Evolutionary conservation across 2,888 invertebrate species (phyloP).

Genomic region (Hartigia nigra): DNA sequence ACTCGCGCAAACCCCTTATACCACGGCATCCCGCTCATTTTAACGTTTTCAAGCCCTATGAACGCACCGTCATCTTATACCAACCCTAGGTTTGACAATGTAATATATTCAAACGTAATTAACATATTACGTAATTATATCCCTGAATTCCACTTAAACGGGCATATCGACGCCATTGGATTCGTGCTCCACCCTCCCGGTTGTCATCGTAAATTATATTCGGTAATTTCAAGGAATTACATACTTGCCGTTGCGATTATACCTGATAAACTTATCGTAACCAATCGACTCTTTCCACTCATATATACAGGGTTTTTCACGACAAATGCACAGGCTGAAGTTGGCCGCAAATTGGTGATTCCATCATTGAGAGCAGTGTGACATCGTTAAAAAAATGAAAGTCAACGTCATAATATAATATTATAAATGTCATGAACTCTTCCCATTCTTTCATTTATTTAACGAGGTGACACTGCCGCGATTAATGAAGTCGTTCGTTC

Average conservation of each 20-base stretch:
- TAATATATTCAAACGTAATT: conserved; percentile 26
- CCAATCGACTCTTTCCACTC: not conserved
- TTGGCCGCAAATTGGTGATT: too few species aligned
- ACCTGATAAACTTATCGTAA: not conserved
- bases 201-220: not conserved
- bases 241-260: not conserved
- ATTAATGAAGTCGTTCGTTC: too few species aligned
- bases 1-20: not conserved
- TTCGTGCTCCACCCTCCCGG: not conserved
- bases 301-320: too few species aligned
- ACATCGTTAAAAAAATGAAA: too few species aligned
- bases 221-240: not conserved
- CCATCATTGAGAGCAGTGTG: too few species aligned
- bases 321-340: too few species aligned
- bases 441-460: too few species aligned
- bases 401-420: too few species aligned
- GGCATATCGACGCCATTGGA: not conserved
- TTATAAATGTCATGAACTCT: too few species aligned
- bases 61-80: not conserved
- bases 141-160: conserved; percentile 22
- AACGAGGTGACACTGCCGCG: too few species aligned
- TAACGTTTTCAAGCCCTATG: not conserved
- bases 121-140: conserved; percentile 44
- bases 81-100: not conserved
- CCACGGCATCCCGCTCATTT: not conserved